phyloP scores from a whole-genome alignment of 2,888 invertebrate genomes.

The Synanthedon andrenaeformis region DNA sequence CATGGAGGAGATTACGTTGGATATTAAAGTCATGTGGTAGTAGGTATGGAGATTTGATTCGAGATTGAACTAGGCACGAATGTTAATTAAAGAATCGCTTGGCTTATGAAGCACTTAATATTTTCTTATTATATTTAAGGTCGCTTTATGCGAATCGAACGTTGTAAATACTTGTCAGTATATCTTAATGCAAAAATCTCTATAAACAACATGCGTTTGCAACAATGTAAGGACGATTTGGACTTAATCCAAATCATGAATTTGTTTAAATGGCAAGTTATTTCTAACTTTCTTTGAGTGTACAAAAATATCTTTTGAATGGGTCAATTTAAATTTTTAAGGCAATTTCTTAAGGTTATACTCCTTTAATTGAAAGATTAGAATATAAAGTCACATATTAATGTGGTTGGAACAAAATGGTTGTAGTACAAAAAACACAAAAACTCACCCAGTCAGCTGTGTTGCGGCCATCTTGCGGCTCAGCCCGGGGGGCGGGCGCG shows the following conservation, averaged over 20 bases:
- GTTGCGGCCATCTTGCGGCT: slow-evolving; percentile 55
- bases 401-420: slow-evolving; percentile 29
- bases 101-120: neutral
- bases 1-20: slow-evolving; percentile 53
- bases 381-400: slow-evolving; percentile 14
- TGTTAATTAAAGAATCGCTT: too few species aligned
- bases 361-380: slow-evolving; percentile 1
- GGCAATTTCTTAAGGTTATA: neutral
- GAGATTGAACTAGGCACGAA: too few species aligned
- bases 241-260: slow-evolving; percentile 18
- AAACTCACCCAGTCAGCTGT: slow-evolving; percentile 42
- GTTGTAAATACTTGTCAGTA: neutral
- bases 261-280: slow-evolving; percentile 1
- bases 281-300: neutral
- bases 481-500: slow-evolving; percentile 37
- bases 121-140: neutral
- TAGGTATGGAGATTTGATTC: neutral
- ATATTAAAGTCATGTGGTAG: slow-evolving; percentile 49
- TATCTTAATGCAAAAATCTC: neutral
- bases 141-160: neutral
- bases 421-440: slow-evolving; percentile 35
- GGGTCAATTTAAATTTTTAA: neutral
- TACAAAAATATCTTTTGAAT: neutral
- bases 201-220: neutral
- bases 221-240: slow-evolving; percentile 21